Percentiles rank a stretch among this genome's conserved stretches.
phyloP scores from a whole-genome alignment of 2,797 vertebrate genomes.

The Phoeniculus purpureus region DNA sequence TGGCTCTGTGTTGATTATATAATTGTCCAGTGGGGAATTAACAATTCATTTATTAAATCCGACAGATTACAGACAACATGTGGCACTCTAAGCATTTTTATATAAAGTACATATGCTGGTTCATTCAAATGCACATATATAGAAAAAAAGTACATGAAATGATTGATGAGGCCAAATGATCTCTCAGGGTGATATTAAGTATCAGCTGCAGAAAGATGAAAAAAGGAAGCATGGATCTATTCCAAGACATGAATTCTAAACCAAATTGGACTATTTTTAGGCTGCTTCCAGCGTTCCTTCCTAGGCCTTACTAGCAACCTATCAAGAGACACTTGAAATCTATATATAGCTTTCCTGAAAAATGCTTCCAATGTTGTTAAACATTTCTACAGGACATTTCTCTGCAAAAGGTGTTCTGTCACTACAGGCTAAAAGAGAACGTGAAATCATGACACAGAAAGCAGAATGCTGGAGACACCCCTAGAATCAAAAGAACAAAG shows the following conservation, averaged over 20 bases:
- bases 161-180: neutral
- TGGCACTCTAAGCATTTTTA: neutral
- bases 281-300: neutral
- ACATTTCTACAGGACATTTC: neutral
- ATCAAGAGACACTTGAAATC: neutral
- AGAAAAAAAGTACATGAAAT: neutral
- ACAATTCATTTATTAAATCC: neutral
- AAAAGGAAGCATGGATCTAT: neutral
- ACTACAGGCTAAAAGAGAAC: neutral
- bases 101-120: neutral
- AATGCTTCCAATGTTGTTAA: constrained; percentile 11
- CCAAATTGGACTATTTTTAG: neutral
- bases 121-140: accelerated
- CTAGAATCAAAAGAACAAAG: neutral
- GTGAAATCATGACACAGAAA: neutral
- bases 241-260: constrained; percentile 1
- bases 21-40: neutral
- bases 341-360: neutral
- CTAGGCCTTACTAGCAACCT: neutral
- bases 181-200: neutral
- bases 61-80: neutral
- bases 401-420: neutral
- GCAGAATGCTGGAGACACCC: neutral
- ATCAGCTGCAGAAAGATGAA: neutral
- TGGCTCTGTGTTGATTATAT: neutral